Evolutionary conservation across 2,888 invertebrate genomes (phyloP), one percentile per base, ranked within the genome.

Genomic region (Tiliacea citrago): DNA sequence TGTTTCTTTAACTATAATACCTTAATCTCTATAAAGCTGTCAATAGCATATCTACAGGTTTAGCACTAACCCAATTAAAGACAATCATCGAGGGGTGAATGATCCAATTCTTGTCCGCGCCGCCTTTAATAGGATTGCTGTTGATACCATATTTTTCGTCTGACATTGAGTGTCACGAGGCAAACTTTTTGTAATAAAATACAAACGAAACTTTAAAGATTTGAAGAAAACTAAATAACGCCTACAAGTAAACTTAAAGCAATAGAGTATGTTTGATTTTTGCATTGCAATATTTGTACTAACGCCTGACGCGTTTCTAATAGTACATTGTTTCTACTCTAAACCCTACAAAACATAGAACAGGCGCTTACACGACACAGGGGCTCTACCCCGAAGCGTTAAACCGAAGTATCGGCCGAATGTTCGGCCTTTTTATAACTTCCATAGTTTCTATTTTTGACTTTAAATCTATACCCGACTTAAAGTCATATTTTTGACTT

Each of bases 61-160:
- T 42, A 60, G 42, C 62, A 42, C 49, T 79, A 77, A 86, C 72
- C 77, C 75, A 81, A 88, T 86, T 86, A 86, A 66, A 66, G 49
- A 68, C 69, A 60, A 75, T 73, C 66, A 74, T 66, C 60, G 77
- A 71, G 55, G 76, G 74, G 74, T 72, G 73, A 81, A 75, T 73
- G 85, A 79, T 77, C 82, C 76, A 68, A 78, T 86, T 76, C 73
- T 29, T 49, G 68, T 57, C 74, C 63, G 49, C 69, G 55, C 62
- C 81, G 60, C 39, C 8, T 49, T 18, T 86, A 86, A 86, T 78
- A 60, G 81, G 88, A 88, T 86, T 85, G 60, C 47, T 29, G 51
- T 63, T 62, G 58, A 69, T 74, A 58, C 65, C 18, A 49, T 29
- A 29, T 72, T 76, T 57, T 86, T 74, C 35, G 76, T 82, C 60